Percentiles rank a stretch among this genome's conserved stretches.
phyloP scores from a whole-genome alignment of 2,888 invertebrate species.

The Alsophila aescularia region DNA sequence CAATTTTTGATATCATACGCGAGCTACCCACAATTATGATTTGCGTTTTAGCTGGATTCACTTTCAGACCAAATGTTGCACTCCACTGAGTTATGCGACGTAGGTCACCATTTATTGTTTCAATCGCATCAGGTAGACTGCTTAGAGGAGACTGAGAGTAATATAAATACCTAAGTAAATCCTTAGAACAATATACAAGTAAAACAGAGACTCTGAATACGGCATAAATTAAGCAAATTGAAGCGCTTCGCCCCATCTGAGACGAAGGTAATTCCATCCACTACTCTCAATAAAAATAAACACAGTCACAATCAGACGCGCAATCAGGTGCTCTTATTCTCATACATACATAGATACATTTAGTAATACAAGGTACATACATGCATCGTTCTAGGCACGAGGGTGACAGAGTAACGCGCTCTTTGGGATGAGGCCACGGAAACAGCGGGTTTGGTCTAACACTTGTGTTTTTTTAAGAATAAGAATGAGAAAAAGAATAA shows the following conservation, averaged over 20 bases:
- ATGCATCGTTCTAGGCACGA: slow-evolving; percentile 39
- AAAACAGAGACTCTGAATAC: slow-evolving; percentile 21
- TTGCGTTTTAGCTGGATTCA: too few relatives aligned
- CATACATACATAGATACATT: slow-evolving; percentile 43
- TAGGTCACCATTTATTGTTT: too few relatives aligned
- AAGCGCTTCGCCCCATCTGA: slow-evolving; percentile 32
- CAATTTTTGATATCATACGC: too few relatives aligned
- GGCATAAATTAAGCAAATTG: slow-evolving; percentile 47
- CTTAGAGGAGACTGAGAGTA: too few relatives aligned
- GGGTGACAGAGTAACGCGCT: slow-evolving; percentile 52
- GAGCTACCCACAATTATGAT: too few relatives aligned
- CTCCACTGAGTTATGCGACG: too few relatives aligned
- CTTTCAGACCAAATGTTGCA: too few relatives aligned
- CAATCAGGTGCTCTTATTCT: slow-evolving; percentile 80
- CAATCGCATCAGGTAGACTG: too few relatives aligned
- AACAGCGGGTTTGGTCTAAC: slow-evolving; percentile 33
- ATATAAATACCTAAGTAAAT: background rate
- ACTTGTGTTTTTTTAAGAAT: too few relatives aligned
- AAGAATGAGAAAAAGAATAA: too few relatives aligned
- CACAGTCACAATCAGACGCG: slow-evolving; percentile 68
- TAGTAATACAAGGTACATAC: slow-evolving; percentile 28
- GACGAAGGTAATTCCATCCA: slow-evolving; percentile 54
- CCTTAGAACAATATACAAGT: slow-evolving; percentile 2
- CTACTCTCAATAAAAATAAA: slow-evolving; percentile 67
- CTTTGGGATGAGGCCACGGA: slow-evolving; percentile 51